Percentiles rank a stretch among this genome's conserved stretches.
Conservation (phyloP, 2,113 vertebrate species). For the Chroicocephalus ridibundus region DNA sequence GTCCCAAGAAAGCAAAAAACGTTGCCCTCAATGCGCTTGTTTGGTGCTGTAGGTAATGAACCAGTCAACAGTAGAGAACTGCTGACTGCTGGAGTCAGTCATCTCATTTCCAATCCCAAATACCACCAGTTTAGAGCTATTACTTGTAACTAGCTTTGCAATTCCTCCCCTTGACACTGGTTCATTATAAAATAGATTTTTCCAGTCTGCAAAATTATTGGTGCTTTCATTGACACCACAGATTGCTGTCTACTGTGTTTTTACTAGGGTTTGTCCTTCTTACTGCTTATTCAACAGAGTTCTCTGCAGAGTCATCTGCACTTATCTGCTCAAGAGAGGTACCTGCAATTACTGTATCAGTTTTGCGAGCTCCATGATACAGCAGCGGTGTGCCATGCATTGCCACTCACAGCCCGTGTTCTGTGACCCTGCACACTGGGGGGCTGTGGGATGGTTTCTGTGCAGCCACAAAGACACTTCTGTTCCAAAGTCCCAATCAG, state of each 20-base stretch:
- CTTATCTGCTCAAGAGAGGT: not conserved
- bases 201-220: not conserved
- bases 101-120: not conserved
- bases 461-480: not conserved
- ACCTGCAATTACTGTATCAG: not conserved
- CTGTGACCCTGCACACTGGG: not conserved
- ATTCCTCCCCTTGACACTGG: not conserved
- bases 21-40: not conserved
- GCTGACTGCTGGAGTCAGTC: not conserved
- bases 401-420: not conserved
- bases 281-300: not conserved
- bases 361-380: not conserved
- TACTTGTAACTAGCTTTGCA: not conserved
- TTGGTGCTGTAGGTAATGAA: not conserved
- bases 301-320: not conserved
- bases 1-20: not conserved
- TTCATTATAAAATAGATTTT: not conserved
- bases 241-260: not conserved
- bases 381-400: not conserved
- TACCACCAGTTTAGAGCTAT: not conserved
- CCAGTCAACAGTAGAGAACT: not conserved
- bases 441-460: not conserved
- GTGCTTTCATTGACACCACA: not conserved
- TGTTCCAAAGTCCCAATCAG: not conserved
- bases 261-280: not conserved